phyloP scores from a whole-genome alignment of 2,113 vertebrate genomes.

The Vicugna pacos region DNA sequence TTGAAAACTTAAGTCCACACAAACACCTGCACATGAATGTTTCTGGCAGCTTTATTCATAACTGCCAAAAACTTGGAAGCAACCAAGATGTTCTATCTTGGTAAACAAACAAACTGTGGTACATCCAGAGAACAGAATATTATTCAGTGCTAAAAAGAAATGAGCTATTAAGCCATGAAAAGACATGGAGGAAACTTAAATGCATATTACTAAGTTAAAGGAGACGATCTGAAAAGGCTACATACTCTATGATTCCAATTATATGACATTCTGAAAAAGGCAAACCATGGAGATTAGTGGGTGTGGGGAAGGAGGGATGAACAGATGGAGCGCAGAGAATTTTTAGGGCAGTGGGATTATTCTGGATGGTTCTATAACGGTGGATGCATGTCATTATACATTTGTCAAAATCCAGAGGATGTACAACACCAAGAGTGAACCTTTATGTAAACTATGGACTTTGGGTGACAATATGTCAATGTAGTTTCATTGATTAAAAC shows the following conservation, averaged over 20 bases:
- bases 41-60: not conserved
- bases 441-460: not conserved
- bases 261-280: not conserved
- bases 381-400: not conserved
- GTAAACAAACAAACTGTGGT: not conserved
- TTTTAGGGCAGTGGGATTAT: not conserved
- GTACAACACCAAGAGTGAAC: not conserved
- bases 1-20: not conserved
- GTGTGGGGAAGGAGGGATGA: not conserved
- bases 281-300: not conserved
- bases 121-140: not conserved
- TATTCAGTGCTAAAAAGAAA: not conserved
- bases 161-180: not conserved
- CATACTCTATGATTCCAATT: not conserved
- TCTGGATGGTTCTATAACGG: not conserved
- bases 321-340: not conserved
- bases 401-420: not conserved
- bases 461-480: not conserved
- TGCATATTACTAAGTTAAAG: not conserved
- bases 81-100: not conserved
- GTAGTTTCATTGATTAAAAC: not conserved
- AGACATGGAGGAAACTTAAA: not conserved
- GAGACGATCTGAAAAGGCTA: not conserved
- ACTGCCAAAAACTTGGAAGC: not conserved
- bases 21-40: not conserved